These are phyloP conservation scores for Agrotis segetum DNA, from an alignment of 2,888 invertebrate species.

Conservation along the genomic window DNA sequence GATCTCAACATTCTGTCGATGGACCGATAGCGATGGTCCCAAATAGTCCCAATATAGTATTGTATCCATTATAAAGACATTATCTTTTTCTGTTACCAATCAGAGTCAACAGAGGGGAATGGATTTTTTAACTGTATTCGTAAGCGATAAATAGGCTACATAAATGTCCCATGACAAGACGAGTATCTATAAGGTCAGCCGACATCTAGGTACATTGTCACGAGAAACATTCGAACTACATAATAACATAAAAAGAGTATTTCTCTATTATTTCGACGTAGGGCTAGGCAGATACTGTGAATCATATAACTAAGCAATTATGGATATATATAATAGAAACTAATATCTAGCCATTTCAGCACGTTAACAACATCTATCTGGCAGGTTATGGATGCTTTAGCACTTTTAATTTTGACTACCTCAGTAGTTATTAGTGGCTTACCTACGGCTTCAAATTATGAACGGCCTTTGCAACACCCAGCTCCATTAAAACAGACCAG, in stretches of 20 bases:
- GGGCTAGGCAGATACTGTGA: neutral
- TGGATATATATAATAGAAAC: too few species aligned
- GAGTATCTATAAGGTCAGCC: neutral
- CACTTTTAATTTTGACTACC: neutral
- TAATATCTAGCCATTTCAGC: too few species aligned
- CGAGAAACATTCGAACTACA: neutral
- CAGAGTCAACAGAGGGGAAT: constrained; percentile 49
- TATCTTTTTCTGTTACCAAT: constrained; percentile 57
- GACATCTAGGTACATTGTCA: neutral
- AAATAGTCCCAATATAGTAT: constrained; percentile 5
- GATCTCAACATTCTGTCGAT: too few species aligned
- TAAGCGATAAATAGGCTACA: constrained; percentile 20
- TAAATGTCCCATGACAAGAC: neutral
- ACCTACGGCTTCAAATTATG: neutral
- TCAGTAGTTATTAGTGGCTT: too few species aligned
- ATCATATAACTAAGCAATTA: neutral
- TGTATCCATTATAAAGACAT: constrained; percentile 27
- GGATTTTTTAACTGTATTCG: constrained; percentile 39
- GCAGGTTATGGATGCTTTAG: neutral
- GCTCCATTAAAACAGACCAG: neutral
- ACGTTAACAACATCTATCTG: neutral
- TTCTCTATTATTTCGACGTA: neutral
- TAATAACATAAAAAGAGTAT: neutral
- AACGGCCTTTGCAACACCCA: neutral
- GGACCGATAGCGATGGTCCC: too few species aligned